Evolutionary conservation across 2,113 vertebrate genomes (phyloP), one percentile per base, ranked within the genome.

Genomic region (Callospermophilus lateralis): DNA sequence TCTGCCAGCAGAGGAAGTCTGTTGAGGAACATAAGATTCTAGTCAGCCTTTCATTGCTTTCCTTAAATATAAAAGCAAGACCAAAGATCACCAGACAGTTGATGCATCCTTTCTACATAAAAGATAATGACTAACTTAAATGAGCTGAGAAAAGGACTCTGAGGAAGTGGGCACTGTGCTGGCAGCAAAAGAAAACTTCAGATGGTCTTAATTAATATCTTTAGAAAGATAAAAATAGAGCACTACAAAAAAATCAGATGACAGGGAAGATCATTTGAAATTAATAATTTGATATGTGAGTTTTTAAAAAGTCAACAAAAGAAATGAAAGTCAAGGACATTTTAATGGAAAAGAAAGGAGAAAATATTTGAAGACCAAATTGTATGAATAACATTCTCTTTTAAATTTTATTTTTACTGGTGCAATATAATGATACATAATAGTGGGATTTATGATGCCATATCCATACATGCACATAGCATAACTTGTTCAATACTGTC

Each of bases 321-420:
- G 32, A 94, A 84, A 84, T 86, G 39, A 81, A 94, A 96, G 73
- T 67, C 37, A 84, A 96, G 26, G 48, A 48, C 63, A 94, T 78
- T 39, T 87, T 83, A 63, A 90, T 86, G 58, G 77, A 90, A 93
- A 83, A 34, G 11, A 81, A 26, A 88, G 34, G 13, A 86, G 32
- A 48, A 76, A 89, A 87, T 93, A 77, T 37, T 53, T 93, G 37
- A 83, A 93, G 84, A 61, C 2, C 34, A 32, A 92, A 58, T 8
- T 76, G 67, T 26, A 78, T 84, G 28, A 53, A 42, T 78, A 95
- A 78, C 4, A 70, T 81, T 68, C 45, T 67, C 26, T 63, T 28
- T 28, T 10, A 63, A 26, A 26, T 28, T 63, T 63, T 63, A 63
- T 63, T 63, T 28, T 63, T 63, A 4, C 24, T 63, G 61, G 61